Conservation (phyloP, 2,797 vertebrate genomes). For the Lophotriccus pileatus region DNA sequence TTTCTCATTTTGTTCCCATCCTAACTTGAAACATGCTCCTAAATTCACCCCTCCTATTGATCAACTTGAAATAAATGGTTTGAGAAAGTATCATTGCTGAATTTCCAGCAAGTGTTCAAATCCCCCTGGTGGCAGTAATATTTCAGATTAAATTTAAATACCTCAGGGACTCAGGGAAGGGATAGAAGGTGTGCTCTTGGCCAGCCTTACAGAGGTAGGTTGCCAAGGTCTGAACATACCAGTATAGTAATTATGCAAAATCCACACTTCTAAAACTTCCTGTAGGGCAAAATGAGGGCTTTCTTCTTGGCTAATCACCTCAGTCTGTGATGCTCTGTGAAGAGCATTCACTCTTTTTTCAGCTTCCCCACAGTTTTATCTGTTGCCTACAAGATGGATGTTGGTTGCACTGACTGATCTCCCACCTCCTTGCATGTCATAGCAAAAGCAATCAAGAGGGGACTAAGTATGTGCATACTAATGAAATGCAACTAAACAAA, state of each 20-base stretch:
- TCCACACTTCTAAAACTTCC: neutral
- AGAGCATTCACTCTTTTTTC: neutral
- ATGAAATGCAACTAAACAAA: neutral
- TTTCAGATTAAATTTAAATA: neutral
- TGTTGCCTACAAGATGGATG: neutral
- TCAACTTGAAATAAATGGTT: neutral
- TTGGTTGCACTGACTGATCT: neutral
- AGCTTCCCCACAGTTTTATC: neutral
- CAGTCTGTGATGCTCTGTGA: neutral
- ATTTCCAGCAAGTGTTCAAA: neutral
- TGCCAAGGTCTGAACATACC: neutral
- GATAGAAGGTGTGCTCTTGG: fast-evolving
- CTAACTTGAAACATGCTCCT: neutral
- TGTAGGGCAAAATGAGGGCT: neutral
- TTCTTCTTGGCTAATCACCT: neutral
- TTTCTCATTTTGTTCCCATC: neutral
- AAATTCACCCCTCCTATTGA: neutral
- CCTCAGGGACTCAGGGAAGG: neutral
- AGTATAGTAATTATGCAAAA: neutral
- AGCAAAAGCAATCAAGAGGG: neutral
- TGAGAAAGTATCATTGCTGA: neutral
- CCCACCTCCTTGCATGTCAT: neutral
- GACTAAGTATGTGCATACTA: neutral
- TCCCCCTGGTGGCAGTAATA: neutral
- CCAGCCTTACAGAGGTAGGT: neutral